phyloP scores from a whole-genome alignment of 2,888 invertebrate genomes.

The Mythimna ferrago region DNA sequence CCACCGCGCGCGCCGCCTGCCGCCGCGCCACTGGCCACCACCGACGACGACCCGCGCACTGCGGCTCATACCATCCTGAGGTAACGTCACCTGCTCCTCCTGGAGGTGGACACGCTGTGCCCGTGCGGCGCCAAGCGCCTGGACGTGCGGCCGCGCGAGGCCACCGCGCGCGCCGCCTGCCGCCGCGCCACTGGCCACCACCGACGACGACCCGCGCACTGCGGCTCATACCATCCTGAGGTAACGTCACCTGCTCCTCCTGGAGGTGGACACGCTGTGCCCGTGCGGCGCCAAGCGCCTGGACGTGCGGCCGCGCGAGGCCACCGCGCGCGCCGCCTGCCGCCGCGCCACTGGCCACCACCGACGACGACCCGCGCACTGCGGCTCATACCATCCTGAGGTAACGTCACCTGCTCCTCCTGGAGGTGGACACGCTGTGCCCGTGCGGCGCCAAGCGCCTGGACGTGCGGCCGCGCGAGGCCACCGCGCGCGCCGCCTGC shows the following conservation, averaged over 20 bases:
- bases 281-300: conserved; percentile 95
- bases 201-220: conserved; percentile 94
- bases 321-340: conserved; percentile 89
- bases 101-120: conserved; percentile 93
- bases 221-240: conserved; percentile 95
- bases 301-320: conserved; percentile 94
- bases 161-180: conserved; percentile 89
- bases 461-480: conserved; percentile 94
- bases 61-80: conserved; percentile 95
- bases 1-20: conserved; percentile 89
- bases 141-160: conserved; percentile 94
- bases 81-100: not conserved
- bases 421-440: conserved; percentile 93
- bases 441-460: conserved; percentile 95
- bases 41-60: conserved; percentile 94
- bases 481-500: conserved; percentile 89
- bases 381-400: conserved; percentile 95
- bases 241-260: not conserved
- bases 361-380: conserved; percentile 94
- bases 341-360: conserved; percentile 92
- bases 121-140: conserved; percentile 95
- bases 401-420: not conserved
- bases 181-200: conserved; percentile 92
- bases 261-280: conserved; percentile 93
- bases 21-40: conserved; percentile 92